A percentile compares a stretch with the other conserved stretches of the same genome.
Evolutionary conservation across 2,797 vertebrate species (phyloP).

Genomic region (Atherinosoma microstoma): DNA sequence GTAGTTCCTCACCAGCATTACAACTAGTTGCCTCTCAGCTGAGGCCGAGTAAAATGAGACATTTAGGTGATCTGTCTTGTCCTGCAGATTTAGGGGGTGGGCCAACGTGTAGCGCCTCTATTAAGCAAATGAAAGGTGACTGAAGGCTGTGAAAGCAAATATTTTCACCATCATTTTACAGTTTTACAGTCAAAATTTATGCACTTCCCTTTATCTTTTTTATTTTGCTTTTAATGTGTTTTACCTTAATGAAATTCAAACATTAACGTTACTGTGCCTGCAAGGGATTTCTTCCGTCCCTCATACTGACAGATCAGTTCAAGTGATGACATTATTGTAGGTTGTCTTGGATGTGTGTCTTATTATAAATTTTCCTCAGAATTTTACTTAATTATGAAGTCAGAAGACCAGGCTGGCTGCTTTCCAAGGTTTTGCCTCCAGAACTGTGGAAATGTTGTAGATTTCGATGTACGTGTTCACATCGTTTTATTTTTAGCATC

Average conservation of each 20-base stretch:
- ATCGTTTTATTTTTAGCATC: background rate
- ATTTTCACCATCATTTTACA: background rate
- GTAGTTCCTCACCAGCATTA: slow-evolving; percentile 58
- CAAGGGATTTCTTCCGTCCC: background rate
- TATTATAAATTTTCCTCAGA: background rate
- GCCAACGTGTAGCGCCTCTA: background rate
- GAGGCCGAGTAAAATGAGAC: slow-evolving; percentile 60
- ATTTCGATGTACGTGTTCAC: background rate
- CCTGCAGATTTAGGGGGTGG: slow-evolving; percentile 26
- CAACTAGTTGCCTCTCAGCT: slow-evolving; percentile 58
- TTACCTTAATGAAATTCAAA: background rate
- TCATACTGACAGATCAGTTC: background rate
- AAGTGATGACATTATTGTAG: background rate
- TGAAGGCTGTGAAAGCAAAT: no score
- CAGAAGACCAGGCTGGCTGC: background rate
- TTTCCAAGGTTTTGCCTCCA: background rate
- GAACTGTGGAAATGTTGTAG: no score
- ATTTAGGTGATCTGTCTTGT: slow-evolving; percentile 47
- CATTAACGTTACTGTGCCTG: background rate
- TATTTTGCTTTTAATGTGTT: background rate
- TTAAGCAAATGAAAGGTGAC: background rate
- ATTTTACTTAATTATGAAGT: background rate
- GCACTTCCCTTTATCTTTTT: background rate
- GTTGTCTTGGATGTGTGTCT: background rate
- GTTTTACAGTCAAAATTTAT: background rate